Percentiles rank a stretch among this genome's conserved stretches.
Conservation (phyloP, 1,140 invertebrate genomes). For the Lordiphosa clarofinis region DNA sequence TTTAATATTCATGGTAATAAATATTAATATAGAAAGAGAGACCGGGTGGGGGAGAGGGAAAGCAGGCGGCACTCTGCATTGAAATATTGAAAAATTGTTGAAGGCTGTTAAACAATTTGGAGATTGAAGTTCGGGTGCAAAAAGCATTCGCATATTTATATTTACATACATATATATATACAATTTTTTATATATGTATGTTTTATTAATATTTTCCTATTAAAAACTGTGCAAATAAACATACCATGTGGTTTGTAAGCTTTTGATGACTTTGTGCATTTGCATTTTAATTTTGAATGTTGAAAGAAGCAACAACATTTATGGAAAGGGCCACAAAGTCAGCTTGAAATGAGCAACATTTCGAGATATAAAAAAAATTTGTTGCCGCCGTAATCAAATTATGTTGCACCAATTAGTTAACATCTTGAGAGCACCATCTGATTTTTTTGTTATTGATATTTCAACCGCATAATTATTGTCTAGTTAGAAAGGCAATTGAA, state of each 20-base stretch:
- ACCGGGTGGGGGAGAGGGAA: not conserved
- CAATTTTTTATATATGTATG: too few relatives aligned
- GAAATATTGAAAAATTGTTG: constrained; percentile 64
- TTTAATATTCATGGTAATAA: constrained; percentile 69
- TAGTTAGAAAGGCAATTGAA: too few relatives aligned
- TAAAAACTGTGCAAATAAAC: constrained; percentile 38
- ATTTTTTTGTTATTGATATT: too few relatives aligned
- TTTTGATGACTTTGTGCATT: constrained; percentile 45
- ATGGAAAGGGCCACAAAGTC: constrained; percentile 30
- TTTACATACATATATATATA: not conserved
- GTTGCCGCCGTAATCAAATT: too few relatives aligned
- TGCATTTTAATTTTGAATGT: constrained; percentile 49
- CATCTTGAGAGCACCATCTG: too few relatives aligned
- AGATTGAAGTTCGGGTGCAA: constrained; percentile 30
- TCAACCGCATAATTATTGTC: too few relatives aligned
- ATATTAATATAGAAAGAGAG: constrained; percentile 54
- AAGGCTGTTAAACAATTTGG: constrained; percentile 67
- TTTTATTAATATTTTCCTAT: constrained; percentile 69
- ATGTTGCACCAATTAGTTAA: too few relatives aligned
- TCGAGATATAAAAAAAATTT: too few relatives aligned
- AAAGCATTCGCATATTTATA: constrained; percentile 29
- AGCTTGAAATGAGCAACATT: constrained; percentile 45
- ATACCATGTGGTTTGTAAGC: constrained; percentile 20
- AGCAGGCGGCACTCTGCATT: constrained; percentile 11
- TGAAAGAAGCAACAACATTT: not conserved